Base-by-base conservation (phyloP, 2,113 vertebrate species). In the Nansenia antarctica region DNA sequence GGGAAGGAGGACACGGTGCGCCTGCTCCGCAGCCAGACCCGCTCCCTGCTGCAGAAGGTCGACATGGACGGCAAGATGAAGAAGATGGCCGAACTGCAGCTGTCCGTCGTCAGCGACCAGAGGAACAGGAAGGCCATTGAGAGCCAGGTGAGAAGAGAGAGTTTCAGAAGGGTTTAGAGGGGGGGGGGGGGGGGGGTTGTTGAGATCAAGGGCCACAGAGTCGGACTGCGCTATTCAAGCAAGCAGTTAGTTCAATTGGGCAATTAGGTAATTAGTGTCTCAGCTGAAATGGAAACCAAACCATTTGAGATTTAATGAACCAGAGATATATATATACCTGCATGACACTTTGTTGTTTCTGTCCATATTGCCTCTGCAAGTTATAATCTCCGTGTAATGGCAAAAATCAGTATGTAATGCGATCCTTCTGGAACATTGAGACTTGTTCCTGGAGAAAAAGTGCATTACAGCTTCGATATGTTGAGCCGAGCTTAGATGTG, bases 41-140 rank as follows among this genome's bases (percentile, higher is more conserved):
- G 88, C 57, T 82, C 77, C 73, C 89, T 96, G 1, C 88, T 93
- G 30, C 95, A 96, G 88, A 94, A 95, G 84, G 93, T 96, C 15
- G 95, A 96, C 75, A 95, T 96, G 94, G 95, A 96, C 72, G 86
- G 92, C 81, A 96, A 96, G 86, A 96, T 96, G 95, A 95, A 90
- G 80, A 96, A 95, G 86, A 96, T 96, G 94, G 95, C 94, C 0
- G 95, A 95, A 60, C 59, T 96, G 20, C 94, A 96, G 85, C 92
- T 96, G 24, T 92, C 93, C 0, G 87, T 94, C 69, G 93, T 96
- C 76, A 92, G 80, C 0, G 94, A 96, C 82, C 93, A 93, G 0
- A 95, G 92, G 87, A 96, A 94, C 81, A 91, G 95, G 77, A 95
- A 93, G 69, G 94, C 95, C 70, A 94, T 96, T 30, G 93, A 95